Evolutionary conservation across 2,113 vertebrate genomes (phyloP), one percentile per base, ranked within the genome.

Genomic region (Riparia riparia): DNA sequence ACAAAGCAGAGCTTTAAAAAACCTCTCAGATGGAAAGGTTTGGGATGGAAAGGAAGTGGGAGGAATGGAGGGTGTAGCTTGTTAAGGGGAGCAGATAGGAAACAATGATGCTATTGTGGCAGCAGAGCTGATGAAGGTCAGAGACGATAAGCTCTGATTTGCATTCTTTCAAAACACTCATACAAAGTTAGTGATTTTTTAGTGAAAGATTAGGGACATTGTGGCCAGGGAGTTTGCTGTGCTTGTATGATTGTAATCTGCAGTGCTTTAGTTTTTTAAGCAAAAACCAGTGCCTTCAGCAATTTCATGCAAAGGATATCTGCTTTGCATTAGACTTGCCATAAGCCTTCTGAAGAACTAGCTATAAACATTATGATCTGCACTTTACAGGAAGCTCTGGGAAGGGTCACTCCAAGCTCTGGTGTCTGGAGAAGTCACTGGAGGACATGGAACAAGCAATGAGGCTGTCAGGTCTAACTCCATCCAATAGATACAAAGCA

Each of bases 51-150:
- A 92, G 88, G 82, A 94, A 93, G 50, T 53, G 54, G 92, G 66
- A 80, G 71, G 85, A 95, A 86, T 77, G 37, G 71, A 90, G 72
- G 32, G 72, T 81, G 74, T 85, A 4, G 7, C 76, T 78, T 70
- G 63, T 51, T 58, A 63, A 86, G 8, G 44, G 69, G 47, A 77
- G 47, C 82, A 92, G 86, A 74, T 44, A 81, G 64, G 73, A 95
- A 97, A 95, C 82, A 88, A 83, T 66, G 68, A 78, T 89, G 61
- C 49, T 95, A 65, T 92, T 93, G 89, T 96, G 61, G 65, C 65
- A 74, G 77, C 10, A 39, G 57, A 73, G 41, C 41, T 82, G 89
- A 54, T 39, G 61, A 94, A 91, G 89, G 81, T 91, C 80, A 79
- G 53, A 57, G 53, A 65, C 29, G 26, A 96, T 89, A 95, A 95